Base-by-base conservation (phyloP, 2,797 vertebrate species). In the Manis javanica region DNA sequence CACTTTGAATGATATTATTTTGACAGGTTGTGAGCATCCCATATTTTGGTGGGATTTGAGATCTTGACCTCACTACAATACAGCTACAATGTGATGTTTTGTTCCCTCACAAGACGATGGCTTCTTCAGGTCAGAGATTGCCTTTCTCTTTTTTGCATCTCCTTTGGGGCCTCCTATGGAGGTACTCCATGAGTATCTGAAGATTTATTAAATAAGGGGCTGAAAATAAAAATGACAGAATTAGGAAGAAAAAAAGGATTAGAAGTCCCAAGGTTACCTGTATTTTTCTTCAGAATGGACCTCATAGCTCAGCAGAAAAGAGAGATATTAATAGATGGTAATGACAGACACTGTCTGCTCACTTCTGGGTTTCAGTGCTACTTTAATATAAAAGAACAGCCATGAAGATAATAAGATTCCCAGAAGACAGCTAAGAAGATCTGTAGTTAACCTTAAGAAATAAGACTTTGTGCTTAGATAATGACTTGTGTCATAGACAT, bases 381-480 rank as follows among this genome's bases (percentile, higher is more conserved):
- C 74, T 79, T 86, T 82, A 34, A 63, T 66, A 46, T 21, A 59
- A 71, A 88, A 71, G 84, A 84, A 68, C 21, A 93, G 42, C 75
- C 49, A 1, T 15, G 12, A 55, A 63, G 24, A 7, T 26, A 55
- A 15, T 24, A 18, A 78, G 74, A 61, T 53, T 68, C 69, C 19
- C 19, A 34, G 34, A 82, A 34, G 57, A 64, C 51, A 78, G 19
- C 61, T 9, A 34, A 78, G 78, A 61, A 84, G 83, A 57, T 61
- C 49, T 68, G 61, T 74, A 83, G 90, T 92, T 86, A 82, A 86
- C 72, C 74, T 88, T 86, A 87, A 94, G 75, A 95, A 96, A 51
- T 5, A 37, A 23, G 34, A 23, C 46, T 96, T 78, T 49, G 8
- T 64, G 61, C 61, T 75, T 82, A 39, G 4, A 59, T 64, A 85